These are phyloP conservation scores for Paramisgurnus dabryanus DNA, from an alignment of 2,113 vertebrate species.

Conservation along the genomic window DNA sequence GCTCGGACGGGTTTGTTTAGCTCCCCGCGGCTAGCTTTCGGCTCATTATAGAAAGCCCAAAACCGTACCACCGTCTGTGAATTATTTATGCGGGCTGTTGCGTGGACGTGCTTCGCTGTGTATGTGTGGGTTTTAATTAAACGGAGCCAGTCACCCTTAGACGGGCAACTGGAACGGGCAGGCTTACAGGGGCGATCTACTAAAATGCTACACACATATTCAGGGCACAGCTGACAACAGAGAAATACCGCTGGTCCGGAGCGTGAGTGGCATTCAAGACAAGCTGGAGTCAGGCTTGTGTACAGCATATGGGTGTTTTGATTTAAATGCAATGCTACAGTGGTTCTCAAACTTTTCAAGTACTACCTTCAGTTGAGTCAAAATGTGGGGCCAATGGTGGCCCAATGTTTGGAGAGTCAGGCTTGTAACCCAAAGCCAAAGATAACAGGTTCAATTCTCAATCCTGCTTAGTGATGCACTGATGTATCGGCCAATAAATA, in stretches of 20 bases:
- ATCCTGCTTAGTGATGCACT: too few species aligned
- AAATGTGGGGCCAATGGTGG: too few species aligned
- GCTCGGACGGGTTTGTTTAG: conserved; percentile 52
- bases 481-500: too few species aligned
- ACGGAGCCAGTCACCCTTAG: conserved; percentile 60
- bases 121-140: conserved; percentile 68
- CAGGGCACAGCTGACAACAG: conserved; percentile 10
- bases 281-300: not conserved
- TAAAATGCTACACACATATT: conserved; percentile 45
- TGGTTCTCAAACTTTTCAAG: not conserved
- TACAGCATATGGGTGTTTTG: not conserved
- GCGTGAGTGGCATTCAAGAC: not conserved
- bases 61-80: conserved; percentile 63
- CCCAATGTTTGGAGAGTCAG: too few species aligned
- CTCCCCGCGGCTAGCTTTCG: conserved; percentile 62
- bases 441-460: too few species aligned
- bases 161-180: conserved; percentile 64
- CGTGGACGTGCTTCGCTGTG: conserved; percentile 59
- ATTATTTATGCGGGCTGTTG: conserved; percentile 69
- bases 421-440: too few species aligned
- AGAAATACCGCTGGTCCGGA: not conserved
- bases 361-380: too few species aligned
- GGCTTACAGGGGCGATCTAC: conserved; percentile 55
- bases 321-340: not conserved
- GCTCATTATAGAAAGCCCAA: conserved; percentile 68